phyloP scores from a whole-genome alignment of 2,888 invertebrate genomes.

The Pomacea canaliculata region DNA sequence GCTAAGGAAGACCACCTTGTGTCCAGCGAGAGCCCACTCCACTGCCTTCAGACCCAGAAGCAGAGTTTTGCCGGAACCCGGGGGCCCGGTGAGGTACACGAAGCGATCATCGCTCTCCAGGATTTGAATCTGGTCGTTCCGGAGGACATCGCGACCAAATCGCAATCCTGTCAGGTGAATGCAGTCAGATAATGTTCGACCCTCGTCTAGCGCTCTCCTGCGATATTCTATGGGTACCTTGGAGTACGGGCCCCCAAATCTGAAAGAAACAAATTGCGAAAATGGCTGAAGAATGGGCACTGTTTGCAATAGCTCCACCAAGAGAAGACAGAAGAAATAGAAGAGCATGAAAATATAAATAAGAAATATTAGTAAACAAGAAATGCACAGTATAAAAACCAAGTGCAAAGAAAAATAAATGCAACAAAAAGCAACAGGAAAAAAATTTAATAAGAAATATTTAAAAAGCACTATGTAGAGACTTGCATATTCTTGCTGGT shows the following conservation, averaged over 20 bases:
- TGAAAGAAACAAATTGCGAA: neutral
- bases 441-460: too few relatives aligned
- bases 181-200: conserved; percentile 12
- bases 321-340: neutral
- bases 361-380: neutral
- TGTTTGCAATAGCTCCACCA: neutral
- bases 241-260: conserved; percentile 8
- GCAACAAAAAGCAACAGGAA: too few relatives aligned
- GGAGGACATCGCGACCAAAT: conserved; percentile 3
- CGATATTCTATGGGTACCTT: conserved; percentile 8
- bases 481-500: too few relatives aligned
- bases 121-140: conserved; percentile 8
- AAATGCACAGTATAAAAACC: neutral
- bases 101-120: neutral
- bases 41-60: conserved; percentile 16
- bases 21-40: conserved; percentile 10
- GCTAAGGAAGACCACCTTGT: conserved; percentile 10
- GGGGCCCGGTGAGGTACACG: conserved; percentile 17
- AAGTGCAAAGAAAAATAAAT: neutral
- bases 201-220: neutral
- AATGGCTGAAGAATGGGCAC: neutral
- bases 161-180: conserved; percentile 16
- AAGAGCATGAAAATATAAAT: neutral
- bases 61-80: conserved; percentile 22
- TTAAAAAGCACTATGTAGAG: too few relatives aligned